Conservation (phyloP, 2,797 vertebrate genomes). For the Melanotaenia nigrans region DNA sequence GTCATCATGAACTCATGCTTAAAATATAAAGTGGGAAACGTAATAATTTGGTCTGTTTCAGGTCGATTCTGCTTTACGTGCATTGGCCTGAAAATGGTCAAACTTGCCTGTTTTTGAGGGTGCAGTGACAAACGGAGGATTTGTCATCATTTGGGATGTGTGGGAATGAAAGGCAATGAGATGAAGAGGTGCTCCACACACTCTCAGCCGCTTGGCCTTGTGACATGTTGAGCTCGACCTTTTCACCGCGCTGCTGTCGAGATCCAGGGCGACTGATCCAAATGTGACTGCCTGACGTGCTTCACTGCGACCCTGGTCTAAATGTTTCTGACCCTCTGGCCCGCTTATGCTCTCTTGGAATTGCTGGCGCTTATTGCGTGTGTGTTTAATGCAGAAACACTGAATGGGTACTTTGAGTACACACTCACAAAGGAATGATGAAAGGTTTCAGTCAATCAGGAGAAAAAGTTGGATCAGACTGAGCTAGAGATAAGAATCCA, state of each 20-base stretch:
- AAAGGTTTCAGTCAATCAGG: slow-evolving; percentile 19
- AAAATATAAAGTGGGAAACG: slow-evolving; percentile 2
- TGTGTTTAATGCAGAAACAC: slow-evolving; percentile 40
- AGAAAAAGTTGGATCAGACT: slow-evolving; percentile 7
- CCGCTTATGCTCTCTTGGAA: slow-evolving; percentile 41
- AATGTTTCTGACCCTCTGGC: slow-evolving; percentile 19
- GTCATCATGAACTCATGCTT: slow-evolving; percentile 14
- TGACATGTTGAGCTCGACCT: slow-evolving; percentile 54
- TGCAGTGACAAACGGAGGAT: slow-evolving; percentile 11
- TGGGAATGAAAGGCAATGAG: slow-evolving; percentile 16
- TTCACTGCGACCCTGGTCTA: slow-evolving; percentile 44
- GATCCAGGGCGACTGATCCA: slow-evolving; percentile 36
- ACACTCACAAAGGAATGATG: slow-evolving; percentile 2
- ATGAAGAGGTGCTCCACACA: slow-evolving; percentile 70
- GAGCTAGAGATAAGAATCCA: background rate
- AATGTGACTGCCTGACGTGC: slow-evolving; percentile 31
- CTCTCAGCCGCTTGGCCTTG: slow-evolving; percentile 66
- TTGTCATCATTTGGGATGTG: slow-evolving; percentile 26
- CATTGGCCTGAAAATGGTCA: slow-evolving; percentile 14
- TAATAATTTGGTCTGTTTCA: slow-evolving; percentile 15
- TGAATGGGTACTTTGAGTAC: slow-evolving; percentile 14
- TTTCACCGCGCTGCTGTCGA: slow-evolving; percentile 20
- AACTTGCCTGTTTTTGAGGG: slow-evolving; percentile 36
- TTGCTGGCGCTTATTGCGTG: slow-evolving; percentile 25
- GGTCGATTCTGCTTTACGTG: slow-evolving; percentile 3